Conservation (phyloP, 2,888 invertebrate genomes). For the Lymantria dispar region DNA sequence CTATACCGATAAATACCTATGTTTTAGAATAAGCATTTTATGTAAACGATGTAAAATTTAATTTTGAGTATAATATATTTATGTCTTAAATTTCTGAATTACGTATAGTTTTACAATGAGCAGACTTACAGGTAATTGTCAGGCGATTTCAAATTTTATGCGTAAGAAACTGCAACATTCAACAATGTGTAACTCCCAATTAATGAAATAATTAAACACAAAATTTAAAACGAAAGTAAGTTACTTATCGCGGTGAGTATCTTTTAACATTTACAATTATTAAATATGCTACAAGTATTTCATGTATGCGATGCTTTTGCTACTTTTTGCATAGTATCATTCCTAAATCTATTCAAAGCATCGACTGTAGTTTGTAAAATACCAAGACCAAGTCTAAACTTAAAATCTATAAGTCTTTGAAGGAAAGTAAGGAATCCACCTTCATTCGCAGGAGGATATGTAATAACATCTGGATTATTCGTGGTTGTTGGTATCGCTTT, state of each 20-base stretch:
- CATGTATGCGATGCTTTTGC: slow-evolving; percentile 47
- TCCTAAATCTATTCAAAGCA: slow-evolving; percentile 85
- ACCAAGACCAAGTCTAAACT: slow-evolving; percentile 85
- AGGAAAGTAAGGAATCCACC: slow-evolving; percentile 82
- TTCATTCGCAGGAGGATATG: slow-evolving; percentile 64
- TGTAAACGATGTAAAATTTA: too few relatives aligned
- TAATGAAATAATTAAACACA: not conserved
- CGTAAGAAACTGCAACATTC: not conserved
- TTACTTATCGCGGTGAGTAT: slow-evolving; percentile 2
- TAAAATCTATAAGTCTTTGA: slow-evolving; percentile 85
- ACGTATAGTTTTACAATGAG: not conserved
- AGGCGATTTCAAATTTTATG: not conserved
- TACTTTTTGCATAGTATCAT: slow-evolving; percentile 55
- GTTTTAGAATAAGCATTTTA: too few relatives aligned
- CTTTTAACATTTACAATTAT: not conserved
- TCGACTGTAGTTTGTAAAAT: slow-evolving; percentile 86
- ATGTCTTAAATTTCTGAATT: not conserved
- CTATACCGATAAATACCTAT: too few relatives aligned
- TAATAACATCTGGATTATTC: slow-evolving; percentile 57
- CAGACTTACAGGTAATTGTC: not conserved
- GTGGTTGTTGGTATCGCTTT: slow-evolving; percentile 22
- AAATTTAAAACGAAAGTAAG: not conserved
- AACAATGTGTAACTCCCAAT: not conserved
- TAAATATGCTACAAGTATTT: not conserved
- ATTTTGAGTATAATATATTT: too few relatives aligned